These are phyloP conservation scores for Drosophila lacertosa DNA, from an alignment of 1,140 invertebrate genomes.

Conservation along the genomic window DNA sequence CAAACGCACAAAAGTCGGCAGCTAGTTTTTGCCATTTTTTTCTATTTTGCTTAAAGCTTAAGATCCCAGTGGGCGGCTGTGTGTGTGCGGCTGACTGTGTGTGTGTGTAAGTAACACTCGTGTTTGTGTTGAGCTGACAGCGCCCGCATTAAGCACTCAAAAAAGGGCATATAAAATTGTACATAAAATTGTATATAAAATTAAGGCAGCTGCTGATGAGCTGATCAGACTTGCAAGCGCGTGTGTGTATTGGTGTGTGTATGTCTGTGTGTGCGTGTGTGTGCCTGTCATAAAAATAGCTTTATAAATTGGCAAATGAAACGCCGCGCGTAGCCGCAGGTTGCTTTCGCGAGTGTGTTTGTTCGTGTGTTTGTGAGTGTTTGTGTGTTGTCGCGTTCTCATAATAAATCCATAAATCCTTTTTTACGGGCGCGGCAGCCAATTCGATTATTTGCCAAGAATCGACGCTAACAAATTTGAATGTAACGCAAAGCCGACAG, in stretches of 20 bases:
- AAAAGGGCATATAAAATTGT: constrained; percentile 25
- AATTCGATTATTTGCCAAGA: constrained; percentile 75
- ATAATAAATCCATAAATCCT: constrained; percentile 81
- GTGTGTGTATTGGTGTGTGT: constrained; percentile 15
- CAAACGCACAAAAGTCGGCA: constrained; percentile 66
- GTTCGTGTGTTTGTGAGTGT: constrained; percentile 13
- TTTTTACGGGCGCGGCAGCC: constrained; percentile 74
- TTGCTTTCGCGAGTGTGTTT: constrained; percentile 36
- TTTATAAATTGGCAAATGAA: constrained; percentile 78
- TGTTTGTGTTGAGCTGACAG: constrained; percentile 49
- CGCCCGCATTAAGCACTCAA: constrained; percentile 60
- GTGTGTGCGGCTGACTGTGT: constrained; percentile 24
- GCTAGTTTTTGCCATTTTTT: constrained; percentile 50
- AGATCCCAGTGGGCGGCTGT: constrained; percentile 3
- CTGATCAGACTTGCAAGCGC: constrained; percentile 46
- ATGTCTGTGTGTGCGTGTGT: constrained; percentile 20
- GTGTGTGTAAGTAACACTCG: constrained; percentile 8
- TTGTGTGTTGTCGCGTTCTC: constrained; percentile 61
- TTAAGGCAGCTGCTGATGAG: constrained; percentile 70
- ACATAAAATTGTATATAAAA: constrained; percentile 52
- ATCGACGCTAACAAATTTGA: constrained; percentile 75
- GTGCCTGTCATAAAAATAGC: constrained; percentile 71
- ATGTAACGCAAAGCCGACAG: constrained; percentile 63
- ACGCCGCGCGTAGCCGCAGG: constrained; percentile 61
- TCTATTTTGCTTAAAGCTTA: constrained; percentile 18